Percentiles rank a stretch among this genome's conserved stretches.
phyloP scores from a whole-genome alignment of 2,113 vertebrate genomes.

The Heterotis niloticus region DNA sequence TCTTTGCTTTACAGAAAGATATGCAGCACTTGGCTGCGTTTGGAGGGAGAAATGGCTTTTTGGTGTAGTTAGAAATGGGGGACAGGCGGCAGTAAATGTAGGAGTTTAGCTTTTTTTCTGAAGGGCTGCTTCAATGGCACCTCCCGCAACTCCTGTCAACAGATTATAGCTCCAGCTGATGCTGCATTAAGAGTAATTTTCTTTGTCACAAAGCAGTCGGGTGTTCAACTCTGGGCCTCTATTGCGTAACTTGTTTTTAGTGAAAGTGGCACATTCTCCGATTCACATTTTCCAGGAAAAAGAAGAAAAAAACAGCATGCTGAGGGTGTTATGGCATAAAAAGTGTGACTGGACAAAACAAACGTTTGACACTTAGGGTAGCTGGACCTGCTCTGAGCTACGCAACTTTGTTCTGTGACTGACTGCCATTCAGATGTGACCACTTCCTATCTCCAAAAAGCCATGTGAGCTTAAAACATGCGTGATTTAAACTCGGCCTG shows the following conservation, averaged over 20 bases:
- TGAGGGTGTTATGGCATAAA: background rate
- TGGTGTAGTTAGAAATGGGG: background rate
- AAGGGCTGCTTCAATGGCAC: background rate
- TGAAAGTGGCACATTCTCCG: background rate
- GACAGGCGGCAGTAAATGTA: conserved; percentile 1
- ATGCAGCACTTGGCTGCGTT: background rate
- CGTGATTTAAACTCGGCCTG: too few species aligned
- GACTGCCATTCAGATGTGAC: too few species aligned
- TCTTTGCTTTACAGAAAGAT: conserved; percentile 30
- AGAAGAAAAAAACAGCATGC: background rate
- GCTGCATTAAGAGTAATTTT: conserved; percentile 12
- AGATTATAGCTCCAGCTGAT: background rate
- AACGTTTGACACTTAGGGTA: background rate
- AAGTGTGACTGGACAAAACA: background rate
- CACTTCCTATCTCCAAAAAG: too few species aligned
- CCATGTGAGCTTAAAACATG: too few species aligned
- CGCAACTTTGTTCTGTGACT: too few species aligned
- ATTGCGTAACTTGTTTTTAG: conserved; percentile 16
- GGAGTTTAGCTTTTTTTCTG: background rate
- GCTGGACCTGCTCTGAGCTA: background rate
- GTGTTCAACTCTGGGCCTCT: background rate
- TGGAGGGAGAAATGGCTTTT: background rate
- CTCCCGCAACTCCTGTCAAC: background rate
- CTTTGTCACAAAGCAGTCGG: conserved; percentile 17
- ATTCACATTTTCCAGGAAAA: background rate